Evolutionary conservation across 1,140 invertebrate genomes (phyloP), one percentile per base, ranked within the genome.

Genomic region (Coelopa frigida): DNA sequence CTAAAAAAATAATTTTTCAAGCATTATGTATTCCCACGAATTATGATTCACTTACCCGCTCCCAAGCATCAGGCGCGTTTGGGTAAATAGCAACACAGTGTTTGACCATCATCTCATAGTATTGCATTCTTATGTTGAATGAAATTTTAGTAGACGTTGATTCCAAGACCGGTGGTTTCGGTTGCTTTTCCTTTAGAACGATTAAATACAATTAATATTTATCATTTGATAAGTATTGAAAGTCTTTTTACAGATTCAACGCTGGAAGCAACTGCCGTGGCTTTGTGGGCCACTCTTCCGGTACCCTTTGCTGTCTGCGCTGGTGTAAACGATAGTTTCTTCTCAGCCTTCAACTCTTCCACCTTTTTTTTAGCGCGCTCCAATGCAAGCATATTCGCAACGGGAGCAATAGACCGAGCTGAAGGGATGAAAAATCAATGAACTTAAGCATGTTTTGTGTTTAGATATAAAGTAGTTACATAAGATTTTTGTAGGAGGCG

Each of bases 51-150:
- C 31, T 46, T 59, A 76, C 83, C 60, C 80, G 76, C 32, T 76
- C 75, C 73, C 79, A 85, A 11, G 87, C 87, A 61, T 89, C 83
- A 29, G 81, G 72, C 49, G 80, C 70, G 40, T 70, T 72, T 0
- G 78, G 70, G 59, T 85, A 87, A 49, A 92, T 81, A 68, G 89
- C 84, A 7, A 85, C 70, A 68, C 84, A 90, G 61, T 94, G 83
- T 63, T 91, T 87, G 37, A 90, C 87, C 75, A 94, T 84, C 60
- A 84, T 72, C 60, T 91, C 87, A 36, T 94, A 78, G 70, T 89
- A 92, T 57, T 83, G 78, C 54, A 89, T 88, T 44, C 90, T 77
- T 40, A 92, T 79, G 54, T 86, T 90, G 26, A 81, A 77, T 5
- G 88, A 81, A 42, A 94, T 86, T 70, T 92, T 93, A 12, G 84